Base-by-base conservation (phyloP, 1,140 invertebrate genomes). In the Bradynema listronoti region DNA sequence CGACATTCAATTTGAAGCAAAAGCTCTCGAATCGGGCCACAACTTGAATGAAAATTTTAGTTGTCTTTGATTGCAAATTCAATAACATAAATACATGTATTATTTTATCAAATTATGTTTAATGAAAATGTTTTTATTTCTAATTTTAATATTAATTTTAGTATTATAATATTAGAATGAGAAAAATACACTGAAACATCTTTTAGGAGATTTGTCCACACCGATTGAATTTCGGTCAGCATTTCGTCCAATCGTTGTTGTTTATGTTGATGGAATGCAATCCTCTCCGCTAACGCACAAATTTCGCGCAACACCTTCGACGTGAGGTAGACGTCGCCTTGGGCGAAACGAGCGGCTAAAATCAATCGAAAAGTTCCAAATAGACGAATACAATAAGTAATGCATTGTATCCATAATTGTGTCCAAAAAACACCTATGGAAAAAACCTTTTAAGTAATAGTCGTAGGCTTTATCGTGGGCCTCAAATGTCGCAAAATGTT, bases 141-240 rank as follows among this genome's bases (percentile, higher is more conserved):
- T 19, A 11, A 11, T 39, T 39, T 11, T n/a, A n/a, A n/a, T n/a
- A n/a, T n/a, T n/a, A n/a, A n/a, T 16, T 49, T 49, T 30, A 49
- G 51, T 14, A 9, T 47, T 9, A 55, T n/a, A 47, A n/a, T n/a
- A 43, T n/a, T 4, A 55, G 2, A 16, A 43, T 11, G 25, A 43
- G 32, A 56, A 55, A 55, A 4, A 11, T 55, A 55, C 53, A 55
- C 41, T 50, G 52, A n/a, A 11, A 47, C 32, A n/a, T 55, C 52
- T 16, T 55, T 55, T 2, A 55, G 27, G 3, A 55, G 24, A 16
- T 30, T 47, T 27, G 27, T 56, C 52, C 52, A 55, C n/a, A 55
- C 32, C 16, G 27, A 27, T 30, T 50, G 24, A 11, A 55, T 56
- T 27, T 55, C 52, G 3, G 33, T 11, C 3, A 55, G 5, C 5